Base-by-base conservation (phyloP, 2,888 invertebrate species). In the Eubasilissa splendida region DNA sequence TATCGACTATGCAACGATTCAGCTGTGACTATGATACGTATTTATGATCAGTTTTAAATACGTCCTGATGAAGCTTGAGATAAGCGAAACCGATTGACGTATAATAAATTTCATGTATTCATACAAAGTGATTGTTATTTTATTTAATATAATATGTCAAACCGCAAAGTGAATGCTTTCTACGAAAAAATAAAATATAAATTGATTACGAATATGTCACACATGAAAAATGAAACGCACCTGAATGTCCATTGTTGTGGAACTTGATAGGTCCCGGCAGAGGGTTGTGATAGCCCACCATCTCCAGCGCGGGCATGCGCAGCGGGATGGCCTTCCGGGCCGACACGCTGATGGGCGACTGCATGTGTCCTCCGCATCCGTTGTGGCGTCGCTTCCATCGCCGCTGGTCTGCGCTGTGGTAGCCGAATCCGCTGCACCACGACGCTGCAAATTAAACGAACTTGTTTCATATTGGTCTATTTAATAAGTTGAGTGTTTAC, bases 161-260 rank as follows among this genome's bases (percentile, higher is more conserved):
- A 22, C 22, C 22, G 1, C 22, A 22, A 22, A 1, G 22, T 22
- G 22, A 22, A 0, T 1, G 1, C 22, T 22, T 22, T 22, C 22
- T 22, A 22, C 22, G 1, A 22, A 22, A 22, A 22, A 22, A 22
- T 22, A 22, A 22, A 22, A 22, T 22, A 22, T 22, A 1, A 22
- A 22, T 22, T 22, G 22, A 22, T 22, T 22, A 22, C 22, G 1
- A 22, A 22, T 22, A 1, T 22, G 22, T 22, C 1, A 22, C 22
- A 22, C 22, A 22, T 22, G 1, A 22, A 22, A 22, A 22, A 22
- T 1, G 22, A 22, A 22, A 22, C 70, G 85, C 87, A 93, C 94
- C 94, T 85, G 95, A 94, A 87, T 95, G 94, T 4, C 95, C 95
- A 85, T 93, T 94, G 85, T 95, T 95, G 68, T 90, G 90, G 82